These are phyloP conservation scores for Pelodytes ibericus DNA, from an alignment of 2,797 vertebrate species.

Conservation along the genomic window DNA sequence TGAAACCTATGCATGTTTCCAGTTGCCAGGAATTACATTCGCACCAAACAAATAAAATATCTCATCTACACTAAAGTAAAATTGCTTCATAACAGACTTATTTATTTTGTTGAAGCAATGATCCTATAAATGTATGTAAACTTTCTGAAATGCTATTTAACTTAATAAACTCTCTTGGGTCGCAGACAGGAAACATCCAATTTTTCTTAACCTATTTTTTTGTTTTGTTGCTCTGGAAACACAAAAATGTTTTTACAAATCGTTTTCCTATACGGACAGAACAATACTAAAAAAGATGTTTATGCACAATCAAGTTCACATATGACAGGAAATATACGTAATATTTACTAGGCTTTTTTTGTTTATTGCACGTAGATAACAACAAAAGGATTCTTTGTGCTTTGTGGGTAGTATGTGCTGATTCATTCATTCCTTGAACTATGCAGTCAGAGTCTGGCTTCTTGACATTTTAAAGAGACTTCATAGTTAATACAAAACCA, in stretches of 20 bases:
- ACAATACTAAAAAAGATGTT: constrained; percentile 67
- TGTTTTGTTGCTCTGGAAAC: constrained; percentile 64
- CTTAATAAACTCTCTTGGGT: neutral
- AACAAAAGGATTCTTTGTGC: constrained; percentile 68
- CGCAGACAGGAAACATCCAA: constrained; percentile 34
- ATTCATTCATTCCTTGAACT: constrained; percentile 66
- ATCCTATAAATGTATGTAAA: neutral
- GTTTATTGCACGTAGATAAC: constrained; percentile 55
- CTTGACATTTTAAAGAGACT: constrained; percentile 64
- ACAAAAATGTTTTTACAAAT: constrained; percentile 61
- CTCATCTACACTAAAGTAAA: too few species aligned
- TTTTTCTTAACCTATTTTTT: constrained; percentile 47
- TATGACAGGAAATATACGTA: constrained; percentile 60
- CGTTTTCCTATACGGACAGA: constrained; percentile 66
- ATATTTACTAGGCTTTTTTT: constrained; percentile 48
- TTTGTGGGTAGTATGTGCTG: constrained; percentile 62
- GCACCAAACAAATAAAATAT: too few species aligned
- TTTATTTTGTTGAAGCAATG: too few species aligned
- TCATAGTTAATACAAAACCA: constrained; percentile 29
- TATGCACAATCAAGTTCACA: constrained; percentile 69
- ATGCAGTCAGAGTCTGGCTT: constrained; percentile 57
- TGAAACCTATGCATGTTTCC: too few species aligned
- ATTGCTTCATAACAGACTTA: too few species aligned
- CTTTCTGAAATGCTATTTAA: neutral
- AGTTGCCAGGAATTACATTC: too few species aligned